Conservation (phyloP, 2,888 invertebrate species). For the Yponomeuta sedellus region DNA sequence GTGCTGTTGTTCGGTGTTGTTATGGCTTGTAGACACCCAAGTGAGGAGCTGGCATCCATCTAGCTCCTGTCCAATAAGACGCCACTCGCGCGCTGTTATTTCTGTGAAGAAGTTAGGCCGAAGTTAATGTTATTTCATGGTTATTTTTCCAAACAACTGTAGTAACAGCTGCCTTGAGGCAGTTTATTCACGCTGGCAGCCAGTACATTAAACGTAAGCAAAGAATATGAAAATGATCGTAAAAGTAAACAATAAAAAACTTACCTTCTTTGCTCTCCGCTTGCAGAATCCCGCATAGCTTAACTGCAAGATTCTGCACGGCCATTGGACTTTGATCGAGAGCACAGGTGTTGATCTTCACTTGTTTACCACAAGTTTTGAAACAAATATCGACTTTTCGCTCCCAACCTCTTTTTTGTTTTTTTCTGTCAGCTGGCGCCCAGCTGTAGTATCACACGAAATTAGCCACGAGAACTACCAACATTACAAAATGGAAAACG, state of each 20-base stretch:
- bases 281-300: slow-evolving; percentile 74
- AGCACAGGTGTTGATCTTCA: slow-evolving; percentile 30
- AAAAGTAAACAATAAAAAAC: slow-evolving; percentile 21
- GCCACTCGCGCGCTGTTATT: slow-evolving; percentile 84
- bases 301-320: slow-evolving; percentile 74
- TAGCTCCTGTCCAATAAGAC: slow-evolving; percentile 87
- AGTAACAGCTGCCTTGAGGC: too few species aligned
- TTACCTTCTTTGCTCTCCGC: slow-evolving; percentile 66
- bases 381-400: slow-evolving; percentile 53
- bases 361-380: neutral
- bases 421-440: slow-evolving; percentile 71
- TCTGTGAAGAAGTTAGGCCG: slow-evolving; percentile 49
- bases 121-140: neutral
- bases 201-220: too few species aligned
- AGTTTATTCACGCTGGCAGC: too few species aligned
- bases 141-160: neutral
- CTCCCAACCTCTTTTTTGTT: slow-evolving; percentile 29
- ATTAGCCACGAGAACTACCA: slow-evolving; percentile 39
- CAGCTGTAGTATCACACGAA: slow-evolving; percentile 64
- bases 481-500: slow-evolving; percentile 29
- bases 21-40: slow-evolving; percentile 72
- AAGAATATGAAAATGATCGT: neutral
- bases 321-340: slow-evolving; percentile 44
- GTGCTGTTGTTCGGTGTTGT: slow-evolving; percentile 45
- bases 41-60: slow-evolving; percentile 84